Base-by-base conservation (phyloP, 2,797 vertebrate species). In the Artibeus jamaicensis region DNA sequence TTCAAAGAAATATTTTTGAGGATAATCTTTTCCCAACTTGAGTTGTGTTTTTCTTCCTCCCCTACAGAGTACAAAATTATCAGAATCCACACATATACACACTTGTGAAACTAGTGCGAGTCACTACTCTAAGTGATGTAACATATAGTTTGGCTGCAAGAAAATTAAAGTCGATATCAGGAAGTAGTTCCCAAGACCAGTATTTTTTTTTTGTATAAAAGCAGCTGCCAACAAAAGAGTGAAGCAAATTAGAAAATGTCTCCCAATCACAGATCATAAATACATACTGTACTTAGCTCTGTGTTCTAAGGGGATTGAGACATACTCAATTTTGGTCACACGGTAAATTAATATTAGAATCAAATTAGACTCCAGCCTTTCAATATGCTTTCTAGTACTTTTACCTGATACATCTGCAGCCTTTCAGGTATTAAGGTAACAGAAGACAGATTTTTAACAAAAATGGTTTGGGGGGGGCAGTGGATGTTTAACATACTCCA, bases 31-130 rank as follows among this genome's bases (percentile, higher is more conserved):
- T 77, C 90, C 93, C 85, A 93, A 86, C 88, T 95, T 79, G 86
- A 91, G 70, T 89, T 97, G 57, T 96, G 86, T 94, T 96, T 98
- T 81, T 97, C 79, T 97, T 95, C 83, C 37, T 96, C 37, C 53
- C 59, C 53, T 96, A 89, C 93, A 81, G 94, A 96, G 89, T 96
- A 96, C 50, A 94, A 82, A 97, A 96, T 97, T 96, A 86, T 91
- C 94, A 96, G 89, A 96, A 97, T 96, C 97, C 95, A 94, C 97
- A 97, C 97, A 95, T 97, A 94, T 86, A 92, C 83, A 96, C 90
- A 96, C 94, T 97, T 95, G 97, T n/a, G 95, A 98, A 96, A 81
- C 86, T 84, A 91, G 96, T 87, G 97, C 18, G 50, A 97, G 97
- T 81, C 96, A 91, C 96, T 96, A 96, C 95, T 96, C 85, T 71